Percentiles rank a stretch among this genome's conserved stretches.
Evolutionary conservation across 2,888 invertebrate genomes (phyloP).

Genomic region (Zaprionus bogoriensis): DNA sequence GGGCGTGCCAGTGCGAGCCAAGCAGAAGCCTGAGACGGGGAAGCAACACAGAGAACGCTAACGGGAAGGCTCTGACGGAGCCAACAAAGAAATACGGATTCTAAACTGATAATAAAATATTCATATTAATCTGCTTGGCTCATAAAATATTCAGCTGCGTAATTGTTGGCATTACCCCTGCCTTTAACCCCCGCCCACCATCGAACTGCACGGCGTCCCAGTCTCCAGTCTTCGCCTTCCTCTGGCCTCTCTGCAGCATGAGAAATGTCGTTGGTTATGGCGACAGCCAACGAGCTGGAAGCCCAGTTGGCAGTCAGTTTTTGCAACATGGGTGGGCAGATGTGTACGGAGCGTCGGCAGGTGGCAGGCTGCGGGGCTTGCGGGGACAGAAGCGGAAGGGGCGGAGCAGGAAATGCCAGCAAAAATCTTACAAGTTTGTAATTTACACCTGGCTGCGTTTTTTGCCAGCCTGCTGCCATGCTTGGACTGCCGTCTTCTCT

Average conservation of each 20-base stretch:
- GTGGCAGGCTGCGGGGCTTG: neutral
- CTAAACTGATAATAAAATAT: constrained; percentile 80
- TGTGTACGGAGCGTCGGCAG: neutral
- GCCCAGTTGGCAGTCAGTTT: constrained; percentile 22
- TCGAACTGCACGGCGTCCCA: neutral
- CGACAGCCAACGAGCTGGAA: constrained; percentile 32
- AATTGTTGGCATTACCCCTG: constrained; percentile 73
- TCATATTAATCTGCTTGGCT: constrained; percentile 79
- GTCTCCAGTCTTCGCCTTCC: neutral
- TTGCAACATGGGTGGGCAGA: neutral
- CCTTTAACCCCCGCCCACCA: neutral
- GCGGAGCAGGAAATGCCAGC: constrained; percentile 59
- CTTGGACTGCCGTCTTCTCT: neutral
- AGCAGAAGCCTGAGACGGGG: neutral
- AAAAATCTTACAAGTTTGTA: constrained; percentile 70
- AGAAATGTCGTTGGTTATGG: constrained; percentile 30
- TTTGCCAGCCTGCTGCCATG: constrained; percentile 9
- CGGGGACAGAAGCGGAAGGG: neutral
- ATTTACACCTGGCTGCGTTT: constrained; percentile 73
- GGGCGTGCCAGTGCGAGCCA: neutral
- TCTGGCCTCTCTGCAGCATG: neutral
- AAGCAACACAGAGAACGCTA: neutral
- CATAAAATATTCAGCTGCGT: constrained; percentile 78
- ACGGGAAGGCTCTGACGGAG: constrained; percentile 1
- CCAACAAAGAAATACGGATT: constrained; percentile 65